phyloP scores from a whole-genome alignment of 1,140 invertebrate genomes.

The Heterodera schachtii region DNA sequence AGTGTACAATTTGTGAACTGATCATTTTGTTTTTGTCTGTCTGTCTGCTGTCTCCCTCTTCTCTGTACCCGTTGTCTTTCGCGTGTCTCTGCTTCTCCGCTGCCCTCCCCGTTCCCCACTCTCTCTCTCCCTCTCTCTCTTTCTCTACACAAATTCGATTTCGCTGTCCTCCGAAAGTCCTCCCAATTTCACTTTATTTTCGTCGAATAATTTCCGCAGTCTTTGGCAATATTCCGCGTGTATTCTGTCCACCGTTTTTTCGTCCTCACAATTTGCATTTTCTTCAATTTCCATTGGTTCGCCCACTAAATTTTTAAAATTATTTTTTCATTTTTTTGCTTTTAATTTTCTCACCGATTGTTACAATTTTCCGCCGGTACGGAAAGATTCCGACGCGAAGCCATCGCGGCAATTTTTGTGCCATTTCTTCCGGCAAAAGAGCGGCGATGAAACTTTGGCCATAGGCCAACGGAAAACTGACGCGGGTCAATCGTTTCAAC shows the following conservation, averaged over 20 bases:
- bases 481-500: constrained; percentile 12
- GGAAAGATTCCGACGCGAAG: constrained; percentile 17
- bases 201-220: constrained; percentile 12
- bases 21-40: too few species aligned
- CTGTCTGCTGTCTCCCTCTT: too few species aligned
- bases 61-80: too few species aligned
- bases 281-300: constrained; percentile 19
- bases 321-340: too few species aligned
- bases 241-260: constrained; percentile 3
- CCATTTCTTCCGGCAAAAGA: constrained; percentile 6
- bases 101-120: too few species aligned
- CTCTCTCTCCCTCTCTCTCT: too few species aligned
- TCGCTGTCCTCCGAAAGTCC: background rate
- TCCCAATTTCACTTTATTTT: constrained; percentile 8
- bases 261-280: constrained; percentile 6
- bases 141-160: constrained; percentile 20
- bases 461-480: constrained; percentile 18
- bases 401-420: constrained; percentile 10
- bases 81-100: too few species aligned
- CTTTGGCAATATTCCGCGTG: constrained; percentile 23
- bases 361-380: background rate
- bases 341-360: constrained; percentile 3
- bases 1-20: too few species aligned
- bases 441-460: constrained; percentile 19
- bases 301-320: constrained; percentile 13